Percentiles rank a stretch among this genome's conserved stretches.
phyloP scores from a whole-genome alignment of 2,113 vertebrate genomes.

The Girardinichthys multiradiatus region DNA sequence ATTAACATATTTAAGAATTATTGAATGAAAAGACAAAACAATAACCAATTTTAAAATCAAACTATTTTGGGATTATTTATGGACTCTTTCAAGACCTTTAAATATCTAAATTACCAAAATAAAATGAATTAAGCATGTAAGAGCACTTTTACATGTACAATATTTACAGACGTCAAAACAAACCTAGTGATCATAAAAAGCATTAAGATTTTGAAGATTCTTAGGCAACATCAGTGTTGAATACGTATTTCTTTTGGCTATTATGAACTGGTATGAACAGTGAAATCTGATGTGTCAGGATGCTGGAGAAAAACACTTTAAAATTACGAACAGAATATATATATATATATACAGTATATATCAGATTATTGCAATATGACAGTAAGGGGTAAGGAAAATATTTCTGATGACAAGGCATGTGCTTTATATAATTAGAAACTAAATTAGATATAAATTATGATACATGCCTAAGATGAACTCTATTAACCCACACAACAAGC shows the following conservation, averaged over 20 bases:
- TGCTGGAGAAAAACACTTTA: too few species aligned
- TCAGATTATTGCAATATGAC: background rate
- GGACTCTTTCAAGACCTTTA: background rate
- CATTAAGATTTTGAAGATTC: too few species aligned
- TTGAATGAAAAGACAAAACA: background rate
- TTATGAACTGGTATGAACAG: too few species aligned
- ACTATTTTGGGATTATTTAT: too few species aligned
- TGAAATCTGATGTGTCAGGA: too few species aligned
- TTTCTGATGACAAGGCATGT: background rate
- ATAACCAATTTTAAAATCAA: background rate
- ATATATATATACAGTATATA: background rate
- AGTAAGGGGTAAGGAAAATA: background rate
- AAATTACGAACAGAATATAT: background rate
- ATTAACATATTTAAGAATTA: too few species aligned
- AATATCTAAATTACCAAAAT: background rate
- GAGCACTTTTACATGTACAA: too few species aligned
- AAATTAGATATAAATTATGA: slow-evolving; percentile 7
- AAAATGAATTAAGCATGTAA: background rate
- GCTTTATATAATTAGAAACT: background rate
- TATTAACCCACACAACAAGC: background rate
- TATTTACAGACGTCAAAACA: background rate
- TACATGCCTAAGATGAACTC: background rate
- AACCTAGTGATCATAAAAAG: background rate
- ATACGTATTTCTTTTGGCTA: background rate
- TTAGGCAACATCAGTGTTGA: background rate